These are phyloP conservation scores for Drosophila rubida DNA, from an alignment of 2,888 invertebrate genomes.

Conservation along the genomic window DNA sequence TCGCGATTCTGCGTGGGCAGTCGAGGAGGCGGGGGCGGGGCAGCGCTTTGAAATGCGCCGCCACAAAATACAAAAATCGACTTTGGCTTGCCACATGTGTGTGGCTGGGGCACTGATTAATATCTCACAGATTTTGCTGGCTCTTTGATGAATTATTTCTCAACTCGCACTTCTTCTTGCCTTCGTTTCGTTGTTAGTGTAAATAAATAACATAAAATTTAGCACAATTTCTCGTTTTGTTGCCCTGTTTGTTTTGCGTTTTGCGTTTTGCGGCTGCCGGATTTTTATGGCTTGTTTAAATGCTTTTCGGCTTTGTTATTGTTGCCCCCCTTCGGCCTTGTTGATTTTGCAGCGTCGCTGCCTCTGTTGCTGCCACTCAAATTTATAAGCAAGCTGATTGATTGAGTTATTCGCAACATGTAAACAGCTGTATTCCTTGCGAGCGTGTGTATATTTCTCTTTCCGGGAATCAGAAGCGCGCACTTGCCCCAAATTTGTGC, in stretches of 20 bases:
- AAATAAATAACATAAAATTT: slow-evolving; percentile 69
- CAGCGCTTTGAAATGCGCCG: slow-evolving; percentile 71
- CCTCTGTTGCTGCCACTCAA: slow-evolving; percentile 43
- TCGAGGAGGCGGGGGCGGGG: too few species aligned
- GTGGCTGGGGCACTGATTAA: slow-evolving; percentile 57
- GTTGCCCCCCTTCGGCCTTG: slow-evolving; percentile 5
- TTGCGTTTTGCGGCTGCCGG: slow-evolving; percentile 55
- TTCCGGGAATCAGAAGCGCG: slow-evolving; percentile 10
- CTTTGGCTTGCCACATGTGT: slow-evolving; percentile 62
- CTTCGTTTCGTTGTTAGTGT: slow-evolving; percentile 2
- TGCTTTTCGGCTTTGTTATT: slow-evolving; percentile 29
- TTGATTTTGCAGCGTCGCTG: slow-evolving; percentile 25
- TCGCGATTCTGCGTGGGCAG: slow-evolving; percentile 57
- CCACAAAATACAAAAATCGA: slow-evolving; percentile 58
- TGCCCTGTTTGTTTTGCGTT: slow-evolving; percentile 59
- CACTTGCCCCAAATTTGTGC: slow-evolving; percentile 29
- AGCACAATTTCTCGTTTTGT: slow-evolving; percentile 59
- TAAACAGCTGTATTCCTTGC: too few species aligned
- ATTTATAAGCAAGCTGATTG: slow-evolving; percentile 62
- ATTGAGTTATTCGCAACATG: slow-evolving; percentile 65
- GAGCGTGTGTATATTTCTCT: too few species aligned
- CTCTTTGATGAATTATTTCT: slow-evolving; percentile 75
- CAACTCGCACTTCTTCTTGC: slow-evolving; percentile 44
- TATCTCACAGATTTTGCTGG: slow-evolving; percentile 66
- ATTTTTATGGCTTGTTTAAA: slow-evolving; percentile 72